These are phyloP conservation scores for Anneissia japonica DNA, from an alignment of 35 echinoderm and acorn worm species.

Conservation along the genomic window DNA sequence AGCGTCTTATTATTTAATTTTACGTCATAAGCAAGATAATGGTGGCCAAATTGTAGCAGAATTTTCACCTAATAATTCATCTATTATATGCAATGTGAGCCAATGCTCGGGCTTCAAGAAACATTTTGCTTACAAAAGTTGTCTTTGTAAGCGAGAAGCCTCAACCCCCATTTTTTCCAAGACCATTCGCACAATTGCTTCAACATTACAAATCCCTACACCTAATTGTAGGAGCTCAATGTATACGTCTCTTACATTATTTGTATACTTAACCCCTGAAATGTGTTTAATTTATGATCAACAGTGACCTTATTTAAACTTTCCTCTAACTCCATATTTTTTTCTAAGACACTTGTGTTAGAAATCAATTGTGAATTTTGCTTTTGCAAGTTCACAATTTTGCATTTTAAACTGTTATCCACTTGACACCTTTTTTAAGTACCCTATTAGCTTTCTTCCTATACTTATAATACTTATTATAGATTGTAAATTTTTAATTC, in stretches of 20 bases:
- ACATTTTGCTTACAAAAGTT: too few relatives aligned
- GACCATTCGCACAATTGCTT: not conserved
- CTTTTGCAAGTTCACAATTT: not conserved
- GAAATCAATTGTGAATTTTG: not conserved
- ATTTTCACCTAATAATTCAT: not conserved
- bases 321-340: not conserved
- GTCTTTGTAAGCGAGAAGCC: too few relatives aligned
- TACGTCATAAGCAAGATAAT: constrained; percentile 56
- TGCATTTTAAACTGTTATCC: not conserved
- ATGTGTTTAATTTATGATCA: not conserved
- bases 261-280: not conserved
- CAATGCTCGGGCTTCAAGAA: too few relatives aligned
- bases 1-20: constrained; percentile 2
- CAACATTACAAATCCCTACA: not conserved
- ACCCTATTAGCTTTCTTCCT: too few relatives aligned
- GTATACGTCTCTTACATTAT: not conserved
- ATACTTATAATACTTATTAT: too few relatives aligned
- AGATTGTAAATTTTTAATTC: not conserved
- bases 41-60: constrained; percentile 38
- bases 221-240: not conserved
- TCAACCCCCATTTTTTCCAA: not conserved
- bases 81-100: constrained; percentile 4
- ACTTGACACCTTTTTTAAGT: too few relatives aligned
- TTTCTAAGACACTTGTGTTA: not conserved
- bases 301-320: not conserved